A percentile compares a stretch with the other conserved stretches of the same genome.
Evolutionary conservation across 2,797 vertebrate species (phyloP).

Genomic region (Otolemur crassicaudatus): DNA sequence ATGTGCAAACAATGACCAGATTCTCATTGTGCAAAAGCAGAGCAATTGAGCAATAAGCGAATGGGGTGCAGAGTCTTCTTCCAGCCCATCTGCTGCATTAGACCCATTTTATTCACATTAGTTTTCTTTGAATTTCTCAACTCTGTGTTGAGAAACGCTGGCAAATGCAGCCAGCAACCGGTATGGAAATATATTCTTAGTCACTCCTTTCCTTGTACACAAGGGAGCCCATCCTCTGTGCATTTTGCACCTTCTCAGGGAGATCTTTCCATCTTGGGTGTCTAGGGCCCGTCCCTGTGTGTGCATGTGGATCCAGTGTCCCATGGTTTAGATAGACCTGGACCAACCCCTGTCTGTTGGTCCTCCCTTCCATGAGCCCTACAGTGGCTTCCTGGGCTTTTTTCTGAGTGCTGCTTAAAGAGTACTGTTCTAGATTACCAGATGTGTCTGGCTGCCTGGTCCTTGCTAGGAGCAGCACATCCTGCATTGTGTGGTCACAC

Average conservation of each 20-base stretch:
- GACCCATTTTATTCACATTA: background rate
- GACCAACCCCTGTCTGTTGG: background rate
- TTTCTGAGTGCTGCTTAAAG: background rate
- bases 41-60: background rate
- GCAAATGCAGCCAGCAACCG: background rate
- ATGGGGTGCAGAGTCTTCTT: no score
- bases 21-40: background rate
- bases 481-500: fast-evolving
- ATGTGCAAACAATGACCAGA: no score
- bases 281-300: fast-evolving
- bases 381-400: background rate
- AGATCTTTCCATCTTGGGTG: background rate
- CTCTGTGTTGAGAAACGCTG: background rate
- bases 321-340: no score
- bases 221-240: background rate
- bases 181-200: background rate
- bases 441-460: background rate
- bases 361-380: background rate
- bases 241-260: fast-evolving
- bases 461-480: background rate
- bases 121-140: background rate
- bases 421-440: background rate
- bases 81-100: no score
- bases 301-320: fast-evolving
- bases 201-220: no score